These are phyloP conservation scores for Hyppa rectilinea DNA, from an alignment of 2,888 invertebrate genomes.

Conservation along the genomic window DNA sequence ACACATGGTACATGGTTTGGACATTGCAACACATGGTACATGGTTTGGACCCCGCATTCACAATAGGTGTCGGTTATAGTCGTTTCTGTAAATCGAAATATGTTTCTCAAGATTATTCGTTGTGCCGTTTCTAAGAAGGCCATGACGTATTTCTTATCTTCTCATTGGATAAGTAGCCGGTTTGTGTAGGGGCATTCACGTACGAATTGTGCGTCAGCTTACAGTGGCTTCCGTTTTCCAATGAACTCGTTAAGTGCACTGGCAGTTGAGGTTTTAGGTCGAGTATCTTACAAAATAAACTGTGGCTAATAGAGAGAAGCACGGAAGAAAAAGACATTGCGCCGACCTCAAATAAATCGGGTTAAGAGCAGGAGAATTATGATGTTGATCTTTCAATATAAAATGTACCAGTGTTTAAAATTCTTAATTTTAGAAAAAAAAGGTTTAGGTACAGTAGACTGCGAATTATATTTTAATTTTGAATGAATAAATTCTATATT, in stretches of 20 bases:
- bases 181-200: slow-evolving; percentile 17
- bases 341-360: too few relatives aligned
- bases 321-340: too few relatives aligned
- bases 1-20: too few relatives aligned
- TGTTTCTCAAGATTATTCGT: background rate
- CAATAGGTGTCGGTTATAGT: background rate
- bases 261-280: background rate
- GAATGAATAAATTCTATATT: background rate
- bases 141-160: slow-evolving; percentile 14
- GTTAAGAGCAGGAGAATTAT: too few relatives aligned
- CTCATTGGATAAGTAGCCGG: slow-evolving; percentile 31
- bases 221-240: background rate
- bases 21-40: background rate
- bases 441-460: background rate
- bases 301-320: background rate
- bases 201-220: slow-evolving; percentile 20
- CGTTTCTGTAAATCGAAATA: background rate
- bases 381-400: slow-evolving; percentile 2
- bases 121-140: slow-evolving; percentile 6
- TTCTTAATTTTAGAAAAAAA: background rate
- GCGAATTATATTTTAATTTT: background rate
- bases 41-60: too few relatives aligned
- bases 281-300: background rate
- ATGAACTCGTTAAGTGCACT: slow-evolving; percentile 6
- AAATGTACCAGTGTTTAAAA: background rate